Evolutionary conservation across 2,888 invertebrate species (phyloP).

Genomic region (Dicranocentrus wangi): DNA sequence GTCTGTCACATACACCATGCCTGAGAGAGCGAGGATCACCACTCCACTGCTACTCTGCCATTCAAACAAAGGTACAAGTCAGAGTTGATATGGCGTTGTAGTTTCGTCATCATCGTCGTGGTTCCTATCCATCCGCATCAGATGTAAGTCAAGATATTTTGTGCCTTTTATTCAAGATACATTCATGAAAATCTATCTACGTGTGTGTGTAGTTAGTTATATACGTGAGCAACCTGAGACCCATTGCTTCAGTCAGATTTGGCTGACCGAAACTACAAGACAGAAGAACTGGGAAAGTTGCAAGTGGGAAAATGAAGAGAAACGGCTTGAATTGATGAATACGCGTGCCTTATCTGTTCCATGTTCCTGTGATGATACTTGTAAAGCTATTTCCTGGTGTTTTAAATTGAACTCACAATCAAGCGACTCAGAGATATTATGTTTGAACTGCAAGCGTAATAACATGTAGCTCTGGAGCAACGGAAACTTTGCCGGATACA

Average conservation of each 20-base stretch:
- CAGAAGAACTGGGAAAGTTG: slow-evolving; percentile 7
- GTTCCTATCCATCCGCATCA: slow-evolving; percentile 47
- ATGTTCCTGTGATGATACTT: background rate
- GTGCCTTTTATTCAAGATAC: too few species aligned
- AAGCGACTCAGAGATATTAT: too few species aligned
- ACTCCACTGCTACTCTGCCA: slow-evolving; percentile 30
- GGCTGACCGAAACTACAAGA: slow-evolving; percentile 53
- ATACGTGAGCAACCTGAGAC: slow-evolving; percentile 51
- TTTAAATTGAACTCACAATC: too few species aligned
- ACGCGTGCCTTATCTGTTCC: slow-evolving; percentile 13
- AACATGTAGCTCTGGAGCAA: too few species aligned
- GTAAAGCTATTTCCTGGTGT: too few species aligned
- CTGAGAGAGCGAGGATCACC: background rate
- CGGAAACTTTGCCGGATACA: too few species aligned
- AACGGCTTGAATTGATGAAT: slow-evolving; percentile 19
- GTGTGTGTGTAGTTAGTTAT: too few species aligned
- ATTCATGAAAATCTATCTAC: too few species aligned
- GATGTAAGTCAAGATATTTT: slow-evolving; percentile 30
- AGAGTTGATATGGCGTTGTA: slow-evolving; percentile 49
- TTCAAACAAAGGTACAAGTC: slow-evolving; percentile 47
- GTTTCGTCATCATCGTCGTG: slow-evolving; percentile 37
- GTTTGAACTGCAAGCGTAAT: too few species aligned
- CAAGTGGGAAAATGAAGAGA: slow-evolving; percentile 6
- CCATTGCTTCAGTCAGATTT: slow-evolving; percentile 51
- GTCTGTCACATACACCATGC: slow-evolving; percentile 15